Evolutionary conservation across 2,113 vertebrate species (phyloP).

Genomic region (human): DNA sequence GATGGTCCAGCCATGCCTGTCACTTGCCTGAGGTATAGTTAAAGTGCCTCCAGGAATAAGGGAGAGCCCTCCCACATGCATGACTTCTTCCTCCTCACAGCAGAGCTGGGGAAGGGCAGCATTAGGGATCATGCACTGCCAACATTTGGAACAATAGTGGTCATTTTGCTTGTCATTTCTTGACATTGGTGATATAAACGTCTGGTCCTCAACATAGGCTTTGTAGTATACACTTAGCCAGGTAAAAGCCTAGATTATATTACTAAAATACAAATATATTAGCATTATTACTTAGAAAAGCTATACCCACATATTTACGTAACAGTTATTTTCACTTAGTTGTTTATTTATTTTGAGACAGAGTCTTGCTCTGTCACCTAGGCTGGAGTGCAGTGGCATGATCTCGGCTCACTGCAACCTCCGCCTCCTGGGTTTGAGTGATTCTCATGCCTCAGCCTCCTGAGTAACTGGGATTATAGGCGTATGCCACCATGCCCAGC

Average conservation of each 20-base stretch:
- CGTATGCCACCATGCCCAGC: too few relatives aligned
- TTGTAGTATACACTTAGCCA: neutral
- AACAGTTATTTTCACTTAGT: conserved; percentile 1
- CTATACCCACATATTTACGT: neutral
- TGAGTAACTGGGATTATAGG: too few relatives aligned
- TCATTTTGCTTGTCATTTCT: neutral
- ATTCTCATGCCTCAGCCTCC: too few relatives aligned
- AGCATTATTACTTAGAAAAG: neutral
- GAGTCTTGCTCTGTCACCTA: too few relatives aligned
- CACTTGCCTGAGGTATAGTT: neutral
- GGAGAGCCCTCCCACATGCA: neutral
- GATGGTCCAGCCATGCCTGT: too few relatives aligned
- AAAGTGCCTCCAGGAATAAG: neutral
- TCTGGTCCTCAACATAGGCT: neutral
- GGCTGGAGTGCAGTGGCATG: too few relatives aligned
- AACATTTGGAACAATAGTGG: neutral
- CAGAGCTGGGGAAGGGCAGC: fast-evolving
- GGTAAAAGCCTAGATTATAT: neutral
- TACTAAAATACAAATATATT: neutral
- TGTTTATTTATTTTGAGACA: too few relatives aligned
- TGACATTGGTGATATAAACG: neutral
- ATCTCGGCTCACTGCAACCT: too few relatives aligned
- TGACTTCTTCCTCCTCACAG: neutral
- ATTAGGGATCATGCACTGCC: neutral
- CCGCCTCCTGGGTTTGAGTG: too few relatives aligned